These are phyloP conservation scores for Tragelaphus strepsiceros DNA, from an alignment of 2,113 vertebrate genomes.

Conservation along the genomic window DNA sequence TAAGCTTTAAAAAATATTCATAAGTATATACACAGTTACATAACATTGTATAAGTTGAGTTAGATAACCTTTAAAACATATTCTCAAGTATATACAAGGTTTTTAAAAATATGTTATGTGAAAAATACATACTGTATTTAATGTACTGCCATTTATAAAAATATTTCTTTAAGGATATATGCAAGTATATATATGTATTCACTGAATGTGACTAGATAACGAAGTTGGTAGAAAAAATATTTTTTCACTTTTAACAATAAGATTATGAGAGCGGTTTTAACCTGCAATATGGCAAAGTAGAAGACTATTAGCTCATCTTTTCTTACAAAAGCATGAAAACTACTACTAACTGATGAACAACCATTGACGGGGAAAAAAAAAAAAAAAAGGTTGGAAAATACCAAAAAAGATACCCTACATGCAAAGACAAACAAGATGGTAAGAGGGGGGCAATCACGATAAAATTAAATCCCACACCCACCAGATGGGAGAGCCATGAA, in stretches of 20 bases:
- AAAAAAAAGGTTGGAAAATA: background rate
- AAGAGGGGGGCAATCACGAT: background rate
- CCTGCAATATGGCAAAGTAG: background rate
- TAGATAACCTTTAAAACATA: background rate
- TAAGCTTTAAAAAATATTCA: background rate
- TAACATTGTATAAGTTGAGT: background rate
- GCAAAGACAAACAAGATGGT: background rate
- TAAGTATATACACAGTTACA: background rate
- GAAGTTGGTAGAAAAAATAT: background rate
- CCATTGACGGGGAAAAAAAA: fast-evolving
- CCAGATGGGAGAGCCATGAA: background rate
- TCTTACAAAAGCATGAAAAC: background rate
- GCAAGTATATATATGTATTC: background rate
- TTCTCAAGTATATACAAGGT: background rate
- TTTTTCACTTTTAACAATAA: background rate
- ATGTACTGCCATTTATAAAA: background rate
- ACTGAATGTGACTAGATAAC: background rate
- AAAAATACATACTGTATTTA: background rate
- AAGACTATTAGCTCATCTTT: background rate
- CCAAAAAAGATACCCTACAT: background rate
- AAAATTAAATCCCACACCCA: background rate
- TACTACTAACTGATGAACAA: background rate
- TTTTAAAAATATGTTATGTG: background rate
- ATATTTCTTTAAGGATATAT: background rate
- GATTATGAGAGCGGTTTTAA: background rate